A percentile compares a stretch with the other conserved stretches of the same genome.
These are phyloP conservation scores for Collichthys lucidus DNA, from an alignment of 2,113 vertebrate species.

Conservation along the genomic window DNA sequence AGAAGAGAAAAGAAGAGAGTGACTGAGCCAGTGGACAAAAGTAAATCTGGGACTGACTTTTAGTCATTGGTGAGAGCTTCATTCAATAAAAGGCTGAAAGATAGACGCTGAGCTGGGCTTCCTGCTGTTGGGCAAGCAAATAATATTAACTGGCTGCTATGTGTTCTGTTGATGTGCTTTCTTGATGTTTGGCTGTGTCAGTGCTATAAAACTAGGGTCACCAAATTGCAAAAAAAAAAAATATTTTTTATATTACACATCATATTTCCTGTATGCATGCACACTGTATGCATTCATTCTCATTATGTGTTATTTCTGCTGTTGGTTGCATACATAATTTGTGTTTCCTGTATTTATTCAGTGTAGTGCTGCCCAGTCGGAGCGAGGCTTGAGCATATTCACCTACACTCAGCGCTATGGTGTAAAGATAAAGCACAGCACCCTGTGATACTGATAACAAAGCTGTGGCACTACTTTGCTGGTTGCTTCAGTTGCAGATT, in stretches of 20 bases:
- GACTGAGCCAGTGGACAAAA: too few species aligned
- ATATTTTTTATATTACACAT: neutral
- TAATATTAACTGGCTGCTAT: too few species aligned
- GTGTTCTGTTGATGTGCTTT: too few species aligned
- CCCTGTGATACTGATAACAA: neutral
- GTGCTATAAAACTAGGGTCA: neutral
- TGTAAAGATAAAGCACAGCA: neutral
- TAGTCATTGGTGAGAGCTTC: too few species aligned
- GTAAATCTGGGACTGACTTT: too few species aligned
- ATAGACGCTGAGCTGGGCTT: too few species aligned
- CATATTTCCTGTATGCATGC: neutral
- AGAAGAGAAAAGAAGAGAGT: too few species aligned
- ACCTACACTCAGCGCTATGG: neutral
- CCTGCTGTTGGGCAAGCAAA: too few species aligned
- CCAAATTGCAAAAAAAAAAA: too few species aligned
- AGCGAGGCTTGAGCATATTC: neutral
- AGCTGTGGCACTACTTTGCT: neutral
- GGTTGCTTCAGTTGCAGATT: conserved; percentile 20
- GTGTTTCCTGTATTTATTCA: conserved; percentile 13
- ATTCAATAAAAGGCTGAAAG: too few species aligned
- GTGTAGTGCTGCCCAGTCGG: neutral
- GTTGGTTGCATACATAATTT: neutral
- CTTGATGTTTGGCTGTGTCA: too few species aligned
- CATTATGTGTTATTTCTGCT: conserved; percentile 3
- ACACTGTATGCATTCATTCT: neutral